phyloP scores from a whole-genome alignment of 1,140 invertebrate species.

The Drosophila funebris region DNA sequence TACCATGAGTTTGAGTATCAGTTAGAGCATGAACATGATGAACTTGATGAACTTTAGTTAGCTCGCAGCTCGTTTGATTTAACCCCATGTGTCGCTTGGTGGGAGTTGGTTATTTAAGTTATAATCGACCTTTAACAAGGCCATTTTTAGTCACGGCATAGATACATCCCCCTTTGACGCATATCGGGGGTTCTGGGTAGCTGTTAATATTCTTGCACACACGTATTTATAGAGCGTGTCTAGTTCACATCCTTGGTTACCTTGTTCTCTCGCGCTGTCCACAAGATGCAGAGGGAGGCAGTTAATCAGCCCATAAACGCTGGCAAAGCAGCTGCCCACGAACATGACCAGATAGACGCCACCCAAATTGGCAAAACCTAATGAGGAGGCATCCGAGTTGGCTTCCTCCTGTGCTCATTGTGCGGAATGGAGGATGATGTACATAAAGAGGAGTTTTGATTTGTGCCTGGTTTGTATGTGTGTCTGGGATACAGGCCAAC shows the following conservation, averaged over 20 bases:
- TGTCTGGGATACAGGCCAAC: slow-evolving; percentile 36
- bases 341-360: slow-evolving; percentile 97
- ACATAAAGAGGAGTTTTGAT: not conserved
- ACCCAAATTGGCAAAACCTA: slow-evolving; percentile 95
- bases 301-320: slow-evolving; percentile 74
- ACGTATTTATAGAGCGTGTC: not conserved
- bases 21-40: slow-evolving; percentile 1
- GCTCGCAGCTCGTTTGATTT: slow-evolving; percentile 1
- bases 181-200: not conserved
- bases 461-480: slow-evolving; percentile 17
- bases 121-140: slow-evolving; percentile 39
- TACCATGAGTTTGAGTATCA: not conserved
- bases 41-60: slow-evolving; percentile 9
- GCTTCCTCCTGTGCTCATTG: slow-evolving; percentile 50
- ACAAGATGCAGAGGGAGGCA: slow-evolving; percentile 66
- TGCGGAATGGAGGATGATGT: slow-evolving; percentile 37
- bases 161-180: not conserved
- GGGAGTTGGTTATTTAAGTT: slow-evolving; percentile 47
- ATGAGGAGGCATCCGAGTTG: slow-evolving; percentile 84
- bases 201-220: slow-evolving; percentile 27
- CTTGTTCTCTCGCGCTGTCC: slow-evolving; percentile 73
- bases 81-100: not conserved
- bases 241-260: slow-evolving; percentile 48
- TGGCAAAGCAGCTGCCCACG: slow-evolving; percentile 84
- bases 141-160: slow-evolving; percentile 62